phyloP scores from a whole-genome alignment of 2,888 invertebrate species.

The Allolobophora icterica region DNA sequence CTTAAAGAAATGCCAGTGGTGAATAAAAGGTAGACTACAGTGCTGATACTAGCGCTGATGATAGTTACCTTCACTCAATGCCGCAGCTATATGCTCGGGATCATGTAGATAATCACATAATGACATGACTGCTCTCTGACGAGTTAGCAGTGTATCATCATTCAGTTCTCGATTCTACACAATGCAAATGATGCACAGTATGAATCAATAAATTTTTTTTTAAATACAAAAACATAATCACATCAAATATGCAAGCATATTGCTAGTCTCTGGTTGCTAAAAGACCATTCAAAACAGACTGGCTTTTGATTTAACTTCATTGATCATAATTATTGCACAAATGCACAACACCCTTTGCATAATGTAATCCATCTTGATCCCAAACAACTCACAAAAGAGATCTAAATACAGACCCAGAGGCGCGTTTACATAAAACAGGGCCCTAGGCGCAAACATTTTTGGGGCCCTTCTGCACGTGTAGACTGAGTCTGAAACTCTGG shows the following conservation, averaged over 20 bases:
- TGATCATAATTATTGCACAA: neutral
- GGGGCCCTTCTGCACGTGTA: too few species aligned
- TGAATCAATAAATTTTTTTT: neutral
- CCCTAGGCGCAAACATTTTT: too few species aligned
- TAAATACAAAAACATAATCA: neutral
- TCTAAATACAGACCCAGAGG: too few species aligned
- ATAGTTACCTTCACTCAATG: slow-evolving; percentile 57
- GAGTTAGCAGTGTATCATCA: slow-evolving; percentile 56
- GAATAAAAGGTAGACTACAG: neutral
- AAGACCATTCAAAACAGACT: neutral
- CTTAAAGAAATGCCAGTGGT: too few species aligned
- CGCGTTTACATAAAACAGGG: too few species aligned
- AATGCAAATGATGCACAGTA: slow-evolving; percentile 29
- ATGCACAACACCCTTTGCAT: neutral
- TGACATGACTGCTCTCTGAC: slow-evolving; percentile 65
- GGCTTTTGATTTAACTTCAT: neutral
- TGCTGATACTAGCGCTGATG: neutral
- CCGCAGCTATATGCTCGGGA: slow-evolving; percentile 64
- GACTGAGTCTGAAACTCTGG: too few species aligned
- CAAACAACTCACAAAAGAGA: too few species aligned
- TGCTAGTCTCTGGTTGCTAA: neutral
- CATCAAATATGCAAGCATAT: neutral
- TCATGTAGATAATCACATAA: slow-evolving; percentile 65
- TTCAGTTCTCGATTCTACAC: slow-evolving; percentile 62
- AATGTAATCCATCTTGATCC: neutral